Base-by-base conservation (phyloP, 2,888 invertebrate genomes). In the Epinotia ramella region DNA sequence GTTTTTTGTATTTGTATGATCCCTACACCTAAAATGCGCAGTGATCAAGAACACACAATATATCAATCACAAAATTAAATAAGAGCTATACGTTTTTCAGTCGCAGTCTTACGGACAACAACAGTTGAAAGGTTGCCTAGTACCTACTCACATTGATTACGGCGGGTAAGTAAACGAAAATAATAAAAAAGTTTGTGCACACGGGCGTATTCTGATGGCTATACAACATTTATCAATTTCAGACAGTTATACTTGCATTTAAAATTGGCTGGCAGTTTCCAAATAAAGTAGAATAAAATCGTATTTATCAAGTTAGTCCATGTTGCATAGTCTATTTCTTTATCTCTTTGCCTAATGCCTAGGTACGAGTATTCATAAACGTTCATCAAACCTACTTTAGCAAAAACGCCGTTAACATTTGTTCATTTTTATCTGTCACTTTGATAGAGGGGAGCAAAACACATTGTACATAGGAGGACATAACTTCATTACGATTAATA, bases 91-190 rank as follows among this genome's bases (percentile, higher is more conserved):
- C 57, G 0, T 57, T 11, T 73, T 68, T 24, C 73, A 67, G 62
- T 53, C 60, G 24, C 40, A 33, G 40, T 68, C 46, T 16, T 9
- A 53, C 53, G 33, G 62, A 28, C 28, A 62, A 67, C 40, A 56
- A 62, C 33, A 56, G 56, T 40, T 28, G 20, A 56, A 53, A 68
- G 62, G 73, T 63, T 62, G 53, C 53, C 53, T n/a, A 40, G 73
- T 73, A 68, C n/a, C n/a, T n/a, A n/a, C 67, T 73, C 62, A 68
- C 67, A 62, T 68, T 68, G 73, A 73, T 73, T 73, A 73, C 67
- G 62, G 53, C 68, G 59, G 40, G n/a, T 67, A 67, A 63, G 73
- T 68, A 68, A 73, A 73, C 67, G 53, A 44, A 73, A 73, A 68
- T 66, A 62, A 62, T 68, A 66, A 67, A 73, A 73, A 73, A 56